These are phyloP conservation scores for Panopea generosa DNA, from an alignment of 2,888 invertebrate genomes.

Conservation along the genomic window DNA sequence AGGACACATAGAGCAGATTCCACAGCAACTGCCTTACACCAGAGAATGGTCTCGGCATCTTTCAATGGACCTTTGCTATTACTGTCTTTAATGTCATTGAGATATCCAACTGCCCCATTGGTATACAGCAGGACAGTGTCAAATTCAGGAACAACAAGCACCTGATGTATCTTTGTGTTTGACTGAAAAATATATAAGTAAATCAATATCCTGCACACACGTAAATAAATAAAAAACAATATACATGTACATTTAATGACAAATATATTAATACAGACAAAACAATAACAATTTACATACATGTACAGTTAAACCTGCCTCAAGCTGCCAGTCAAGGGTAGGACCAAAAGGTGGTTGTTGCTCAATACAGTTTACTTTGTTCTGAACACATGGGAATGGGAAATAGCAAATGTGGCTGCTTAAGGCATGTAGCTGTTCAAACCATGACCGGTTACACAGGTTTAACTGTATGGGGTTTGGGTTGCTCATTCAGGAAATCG, in stretches of 20 bases:
- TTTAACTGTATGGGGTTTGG: too few relatives aligned
- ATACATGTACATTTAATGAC: background rate
- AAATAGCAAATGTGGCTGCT: too few relatives aligned
- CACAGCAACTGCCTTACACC: conserved; percentile 38
- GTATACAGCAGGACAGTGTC: conserved; percentile 60
- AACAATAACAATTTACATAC: too few relatives aligned
- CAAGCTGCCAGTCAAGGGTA: too few relatives aligned
- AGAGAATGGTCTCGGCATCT: conserved; percentile 33
- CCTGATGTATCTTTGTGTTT: conserved; percentile 44
- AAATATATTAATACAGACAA: background rate
- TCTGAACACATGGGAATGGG: too few relatives aligned
- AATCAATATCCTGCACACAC: background rate
- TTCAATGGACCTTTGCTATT: conserved; percentile 22
- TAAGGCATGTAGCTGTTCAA: too few relatives aligned
- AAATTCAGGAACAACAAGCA: conserved; percentile 43
- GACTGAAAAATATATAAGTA: conserved; percentile 50
- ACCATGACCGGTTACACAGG: too few relatives aligned
- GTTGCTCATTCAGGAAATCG: too few relatives aligned
- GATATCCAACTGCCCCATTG: conserved; percentile 64
- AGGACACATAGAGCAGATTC: conserved; percentile 22
- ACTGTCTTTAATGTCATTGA: conserved; percentile 55
- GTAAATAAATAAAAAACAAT: background rate
- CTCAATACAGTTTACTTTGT: too few relatives aligned
- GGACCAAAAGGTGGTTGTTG: too few relatives aligned
- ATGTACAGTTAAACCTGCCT: too few relatives aligned